Percentiles rank a stretch among this genome's conserved stretches.
Evolutionary conservation across 2,797 vertebrate species (phyloP).

Genomic region (Helarctos malayanus): DNA sequence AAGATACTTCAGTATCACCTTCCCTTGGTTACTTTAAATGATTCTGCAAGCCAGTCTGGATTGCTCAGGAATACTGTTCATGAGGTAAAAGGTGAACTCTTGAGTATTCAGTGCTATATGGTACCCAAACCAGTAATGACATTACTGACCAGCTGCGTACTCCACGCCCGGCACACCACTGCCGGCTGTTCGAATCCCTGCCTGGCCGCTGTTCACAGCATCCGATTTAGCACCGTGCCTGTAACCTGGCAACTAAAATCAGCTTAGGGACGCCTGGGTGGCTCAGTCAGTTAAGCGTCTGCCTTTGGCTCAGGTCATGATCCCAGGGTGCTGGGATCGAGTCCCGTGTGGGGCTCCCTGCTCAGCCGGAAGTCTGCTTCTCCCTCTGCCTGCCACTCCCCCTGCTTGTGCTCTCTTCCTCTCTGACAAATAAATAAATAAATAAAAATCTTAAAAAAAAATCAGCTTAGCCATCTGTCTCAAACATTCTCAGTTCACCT

Average conservation of each 20-base stretch:
- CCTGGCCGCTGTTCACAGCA: slow-evolving; percentile 13
- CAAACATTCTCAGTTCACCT: slow-evolving; percentile 40
- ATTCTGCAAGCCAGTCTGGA: not conserved
- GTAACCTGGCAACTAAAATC: slow-evolving; percentile 65
- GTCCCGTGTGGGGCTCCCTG: no score
- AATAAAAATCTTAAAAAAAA: not conserved
- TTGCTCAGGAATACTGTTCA: slow-evolving; percentile 21
- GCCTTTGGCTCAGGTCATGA: no score
- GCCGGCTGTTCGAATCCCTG: slow-evolving; percentile 18
- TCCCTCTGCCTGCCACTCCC: no score
- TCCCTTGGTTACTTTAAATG: not conserved
- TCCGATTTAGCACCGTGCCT: not conserved
- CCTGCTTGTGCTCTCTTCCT: no score
- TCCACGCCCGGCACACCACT: not conserved
- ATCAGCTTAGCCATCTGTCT: slow-evolving; percentile 61
- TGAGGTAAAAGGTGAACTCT: not conserved
- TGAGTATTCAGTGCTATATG: not conserved
- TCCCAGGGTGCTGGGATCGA: no score
- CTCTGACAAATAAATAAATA: no score
- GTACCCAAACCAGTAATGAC: slow-evolving; percentile 37
- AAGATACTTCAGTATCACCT: slow-evolving; percentile 6
- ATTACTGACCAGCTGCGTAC: not conserved
- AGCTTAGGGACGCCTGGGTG: not conserved
- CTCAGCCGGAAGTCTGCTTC: no score
- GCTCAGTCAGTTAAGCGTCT: no score